Conservation (phyloP, 2,888 invertebrate genomes). For the Spodoptera exigua region DNA sequence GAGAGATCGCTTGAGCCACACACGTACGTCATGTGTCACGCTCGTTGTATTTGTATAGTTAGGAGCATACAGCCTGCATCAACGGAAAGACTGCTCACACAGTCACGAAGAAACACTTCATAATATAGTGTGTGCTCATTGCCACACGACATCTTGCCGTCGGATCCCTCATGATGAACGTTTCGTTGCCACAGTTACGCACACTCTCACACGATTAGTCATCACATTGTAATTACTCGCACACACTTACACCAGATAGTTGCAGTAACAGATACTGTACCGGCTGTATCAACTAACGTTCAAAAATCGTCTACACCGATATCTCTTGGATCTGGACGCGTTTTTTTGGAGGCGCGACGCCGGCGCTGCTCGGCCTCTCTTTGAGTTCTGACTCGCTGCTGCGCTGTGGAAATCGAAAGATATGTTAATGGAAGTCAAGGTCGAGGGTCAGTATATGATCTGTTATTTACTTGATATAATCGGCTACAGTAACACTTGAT, state of each 20-base stretch:
- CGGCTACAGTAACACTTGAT: constrained; percentile 10
- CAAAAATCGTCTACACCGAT: constrained; percentile 91
- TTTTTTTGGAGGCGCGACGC: constrained; percentile 90
- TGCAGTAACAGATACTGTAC: not conserved
- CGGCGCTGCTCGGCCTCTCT: constrained; percentile 76
- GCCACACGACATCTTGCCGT: too few species aligned
- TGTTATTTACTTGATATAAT: too few species aligned
- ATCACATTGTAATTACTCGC: constrained; percentile 3
- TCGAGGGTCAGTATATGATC: too few species aligned
- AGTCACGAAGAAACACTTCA: constrained; percentile 26
- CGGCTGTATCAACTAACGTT: constrained; percentile 15
- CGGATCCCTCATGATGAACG: constrained; percentile 8
- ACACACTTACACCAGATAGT: too few species aligned
- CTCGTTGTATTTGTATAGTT: constrained; percentile 10
- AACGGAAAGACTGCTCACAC: constrained; percentile 30
- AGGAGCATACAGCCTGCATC: constrained; percentile 19
- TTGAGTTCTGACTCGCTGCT: constrained; percentile 86
- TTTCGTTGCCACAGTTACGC: constrained; percentile 9
- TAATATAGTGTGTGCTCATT: too few species aligned
- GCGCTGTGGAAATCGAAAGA: constrained; percentile 83
- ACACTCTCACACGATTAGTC: constrained; percentile 7
- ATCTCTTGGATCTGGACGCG: constrained; percentile 95
- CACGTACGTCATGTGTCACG: constrained; percentile 24
- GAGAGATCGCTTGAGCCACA: constrained; percentile 32
- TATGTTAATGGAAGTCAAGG: constrained; percentile 67